phyloP scores from a whole-genome alignment of 1,140 invertebrate genomes.

The Latrodectus geometricus region DNA sequence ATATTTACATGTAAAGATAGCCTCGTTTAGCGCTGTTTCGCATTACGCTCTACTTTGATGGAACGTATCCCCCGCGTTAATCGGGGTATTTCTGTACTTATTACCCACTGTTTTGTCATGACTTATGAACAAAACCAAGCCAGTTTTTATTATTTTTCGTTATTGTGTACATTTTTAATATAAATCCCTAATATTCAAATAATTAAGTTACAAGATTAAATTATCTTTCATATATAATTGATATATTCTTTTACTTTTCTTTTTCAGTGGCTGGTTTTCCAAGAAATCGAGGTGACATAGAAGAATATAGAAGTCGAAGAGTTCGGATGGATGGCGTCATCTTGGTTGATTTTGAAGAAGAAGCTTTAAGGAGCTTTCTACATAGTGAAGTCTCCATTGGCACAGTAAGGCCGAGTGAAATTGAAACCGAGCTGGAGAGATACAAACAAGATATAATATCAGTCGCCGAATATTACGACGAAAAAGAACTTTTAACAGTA shows the following conservation, averaged over 20 bases:
- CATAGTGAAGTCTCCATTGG: conserved; percentile 28
- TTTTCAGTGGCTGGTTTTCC: conserved; percentile 56
- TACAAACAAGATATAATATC: conserved; percentile 59
- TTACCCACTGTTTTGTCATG: no score
- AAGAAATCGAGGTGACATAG: conserved; percentile 51
- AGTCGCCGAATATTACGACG: conserved; percentile 55
- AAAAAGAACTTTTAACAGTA: conserved; percentile 50
- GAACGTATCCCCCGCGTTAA: no score
- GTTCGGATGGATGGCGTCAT: conserved; percentile 52
- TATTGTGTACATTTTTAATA: no score
- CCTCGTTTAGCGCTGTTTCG: no score
- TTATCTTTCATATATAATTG: no score
- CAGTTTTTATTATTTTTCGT: no score
- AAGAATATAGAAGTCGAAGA: conserved; percentile 49
- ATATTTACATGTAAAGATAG: no score
- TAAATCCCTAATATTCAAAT: no score
- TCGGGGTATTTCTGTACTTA: no score
- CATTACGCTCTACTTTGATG: no score
- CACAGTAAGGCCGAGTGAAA: background rate
- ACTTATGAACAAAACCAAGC: no score
- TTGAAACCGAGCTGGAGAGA: conserved; percentile 32
- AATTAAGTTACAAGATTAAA: no score
- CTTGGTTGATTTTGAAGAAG: conserved; percentile 57
- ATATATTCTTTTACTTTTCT: background rate
- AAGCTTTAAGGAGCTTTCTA: conserved; percentile 30